These are phyloP conservation scores for Morone chrysops DNA, from an alignment of 2,113 vertebrate species.

Conservation along the genomic window DNA sequence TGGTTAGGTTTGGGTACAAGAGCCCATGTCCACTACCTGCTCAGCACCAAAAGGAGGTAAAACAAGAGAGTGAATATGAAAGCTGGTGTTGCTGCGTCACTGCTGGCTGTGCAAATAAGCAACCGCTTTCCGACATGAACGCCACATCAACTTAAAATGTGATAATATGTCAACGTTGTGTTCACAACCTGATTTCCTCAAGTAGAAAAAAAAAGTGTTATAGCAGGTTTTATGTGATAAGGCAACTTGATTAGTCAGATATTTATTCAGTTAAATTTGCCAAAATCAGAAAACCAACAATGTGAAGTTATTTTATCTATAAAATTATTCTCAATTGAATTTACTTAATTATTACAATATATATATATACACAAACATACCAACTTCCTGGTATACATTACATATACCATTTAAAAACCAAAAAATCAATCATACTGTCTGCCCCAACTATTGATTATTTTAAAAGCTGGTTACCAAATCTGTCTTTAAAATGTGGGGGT, in stretches of 20 bases:
- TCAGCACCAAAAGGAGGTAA: background rate
- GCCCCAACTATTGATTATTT: background rate
- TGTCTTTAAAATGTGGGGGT: background rate
- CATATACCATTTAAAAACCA: background rate
- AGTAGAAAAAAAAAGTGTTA: background rate
- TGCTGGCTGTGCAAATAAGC: background rate
- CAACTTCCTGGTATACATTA: background rate
- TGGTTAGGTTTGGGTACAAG: too few species aligned
- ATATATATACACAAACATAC: too few species aligned
- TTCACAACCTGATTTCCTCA: background rate
- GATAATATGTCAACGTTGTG: background rate
- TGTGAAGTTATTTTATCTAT: background rate
- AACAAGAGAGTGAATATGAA: background rate
- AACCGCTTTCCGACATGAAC: too few species aligned
- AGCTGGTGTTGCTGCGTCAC: background rate
- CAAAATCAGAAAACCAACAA: background rate
- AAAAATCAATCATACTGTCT: background rate
- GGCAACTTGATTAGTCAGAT: background rate
- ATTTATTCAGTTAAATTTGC: background rate
- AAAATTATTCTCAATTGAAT: background rate
- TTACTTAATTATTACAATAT: too few species aligned
- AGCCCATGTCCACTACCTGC: background rate
- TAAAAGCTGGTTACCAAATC: background rate
- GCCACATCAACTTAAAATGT: too few species aligned
- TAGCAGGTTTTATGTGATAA: background rate